Base-by-base conservation (phyloP, 2,113 vertebrate species). In the Notarius lentiginosus region DNA sequence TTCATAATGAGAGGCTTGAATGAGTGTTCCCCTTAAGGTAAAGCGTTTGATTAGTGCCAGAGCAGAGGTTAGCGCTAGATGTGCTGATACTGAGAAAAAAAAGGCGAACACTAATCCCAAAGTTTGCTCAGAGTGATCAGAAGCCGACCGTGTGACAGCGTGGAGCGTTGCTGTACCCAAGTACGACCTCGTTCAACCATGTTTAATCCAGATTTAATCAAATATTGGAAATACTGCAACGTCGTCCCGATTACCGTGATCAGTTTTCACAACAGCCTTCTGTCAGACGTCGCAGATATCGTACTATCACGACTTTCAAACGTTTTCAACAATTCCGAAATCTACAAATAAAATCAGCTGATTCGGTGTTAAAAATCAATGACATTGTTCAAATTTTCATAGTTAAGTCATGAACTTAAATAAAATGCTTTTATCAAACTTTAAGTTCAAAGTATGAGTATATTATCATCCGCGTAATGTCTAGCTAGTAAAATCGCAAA, bases 11-110 rank as follows among this genome's bases (percentile, higher is more conserved):
- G 96, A 95, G 93, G 95, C 95, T 94, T 94, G 90, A 96, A 97
- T 96, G 97, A 97, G 98, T 97, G 96, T 93, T 95, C 95, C 96
- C 98, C 97, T 97, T 95, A 96, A 98, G 97, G 96, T 97, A 98
- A 98, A 97, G 94, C 96, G 95, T 97, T 97, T 98, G 97, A 99
- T 99, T 98, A 97, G 97, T 96, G 91, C 88, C 84, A 96, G 97
- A 97, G 96, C 96, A 96, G 95, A 97, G 97, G 97, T 99, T 96
- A 97, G 93, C 93, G 93, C 82, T 89, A 22, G 94, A 94, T 94
- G 95, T 94, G 94, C 94, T 93, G 94, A 94, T 94, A 90, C 95
- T 93, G 91, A 91, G 94, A 96, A 94, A 96, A 72, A 75, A 11
- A 34, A 83, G 88, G 89, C 47, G 17, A 80, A 80, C 27, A 24